These are phyloP conservation scores for Hirudo medicinalis DNA, from an alignment of 1,140 invertebrate genomes.

Conservation along the genomic window DNA sequence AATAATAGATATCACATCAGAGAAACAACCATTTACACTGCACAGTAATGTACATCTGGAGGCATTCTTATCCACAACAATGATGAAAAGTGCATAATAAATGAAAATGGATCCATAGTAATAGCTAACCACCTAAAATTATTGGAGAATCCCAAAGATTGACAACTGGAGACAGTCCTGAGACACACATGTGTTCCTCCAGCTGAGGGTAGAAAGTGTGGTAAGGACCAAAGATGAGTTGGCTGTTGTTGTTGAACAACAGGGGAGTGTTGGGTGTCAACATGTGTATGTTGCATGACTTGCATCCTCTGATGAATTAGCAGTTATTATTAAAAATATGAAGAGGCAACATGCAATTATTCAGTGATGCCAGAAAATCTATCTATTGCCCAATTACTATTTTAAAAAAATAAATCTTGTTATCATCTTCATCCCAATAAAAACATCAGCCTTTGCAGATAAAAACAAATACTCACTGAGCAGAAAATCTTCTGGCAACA, in stretches of 20 bases:
- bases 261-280: conserved; percentile 38
- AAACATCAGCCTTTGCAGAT: background rate
- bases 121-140: conserved; percentile 30
- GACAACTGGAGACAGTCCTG: conserved; percentile 27
- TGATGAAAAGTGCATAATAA: conserved; percentile 6
- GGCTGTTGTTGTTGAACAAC: conserved; percentile 36
- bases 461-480: conserved; percentile 32
- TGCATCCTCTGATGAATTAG: conserved; percentile 30
- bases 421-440: background rate
- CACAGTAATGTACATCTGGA: background rate
- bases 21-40: no score
- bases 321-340: background rate
- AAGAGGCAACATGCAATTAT: background rate
- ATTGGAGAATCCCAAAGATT: conserved; percentile 40
- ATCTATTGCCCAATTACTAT: no score
- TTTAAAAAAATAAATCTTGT: no score
- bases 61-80: background rate
- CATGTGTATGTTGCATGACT: conserved; percentile 36
- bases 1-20: no score
- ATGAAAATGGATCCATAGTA: background rate
- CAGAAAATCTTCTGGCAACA: conserved; percentile 31
- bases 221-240: conserved; percentile 37
- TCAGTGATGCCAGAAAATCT: background rate
- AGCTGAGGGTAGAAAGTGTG: conserved; percentile 37
- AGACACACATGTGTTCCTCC: conserved; percentile 35